phyloP scores from a whole-genome alignment of 2,888 invertebrate genomes.

The Phengaris arion region DNA sequence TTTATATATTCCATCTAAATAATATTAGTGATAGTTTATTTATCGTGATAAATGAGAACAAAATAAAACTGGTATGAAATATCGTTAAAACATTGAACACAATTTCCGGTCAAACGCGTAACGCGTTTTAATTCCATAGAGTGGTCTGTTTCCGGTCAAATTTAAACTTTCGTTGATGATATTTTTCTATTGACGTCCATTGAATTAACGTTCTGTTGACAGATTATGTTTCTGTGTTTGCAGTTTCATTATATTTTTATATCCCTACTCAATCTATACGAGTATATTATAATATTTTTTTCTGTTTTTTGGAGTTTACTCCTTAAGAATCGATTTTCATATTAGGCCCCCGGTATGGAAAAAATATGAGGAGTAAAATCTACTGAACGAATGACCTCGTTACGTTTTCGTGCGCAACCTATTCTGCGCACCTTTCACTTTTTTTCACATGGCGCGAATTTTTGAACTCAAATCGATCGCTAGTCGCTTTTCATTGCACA shows the following conservation, averaged over 20 bases:
- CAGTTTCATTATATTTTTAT: not conserved
- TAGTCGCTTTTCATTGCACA: too few species aligned
- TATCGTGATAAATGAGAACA: not conserved
- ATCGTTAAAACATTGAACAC: conserved; percentile 43
- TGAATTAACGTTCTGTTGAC: conserved; percentile 20
- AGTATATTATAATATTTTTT: not conserved
- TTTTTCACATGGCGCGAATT: too few species aligned
- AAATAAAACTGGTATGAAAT: conserved; percentile 50
- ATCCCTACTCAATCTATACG: not conserved
- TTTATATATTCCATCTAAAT: not conserved
- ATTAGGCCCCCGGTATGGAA: too few species aligned
- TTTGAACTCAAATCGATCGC: too few species aligned
- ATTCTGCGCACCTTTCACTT: too few species aligned
- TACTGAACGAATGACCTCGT: too few species aligned
- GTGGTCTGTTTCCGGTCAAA: conserved; percentile 36
- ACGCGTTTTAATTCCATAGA: conserved; percentile 49
- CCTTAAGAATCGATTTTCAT: too few species aligned
- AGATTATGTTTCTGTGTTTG: conserved; percentile 12
- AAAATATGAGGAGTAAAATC: too few species aligned
- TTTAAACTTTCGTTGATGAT: conserved; percentile 23
- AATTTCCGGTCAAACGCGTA: conserved; percentile 50
- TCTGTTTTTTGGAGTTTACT: too few species aligned
- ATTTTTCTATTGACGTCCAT: conserved; percentile 22
- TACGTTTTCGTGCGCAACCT: too few species aligned
- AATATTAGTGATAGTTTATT: too few species aligned